These are phyloP conservation scores for Pseudomyrmex flavicornis DNA, from an alignment of 1,140 invertebrate genomes.

Conservation along the genomic window DNA sequence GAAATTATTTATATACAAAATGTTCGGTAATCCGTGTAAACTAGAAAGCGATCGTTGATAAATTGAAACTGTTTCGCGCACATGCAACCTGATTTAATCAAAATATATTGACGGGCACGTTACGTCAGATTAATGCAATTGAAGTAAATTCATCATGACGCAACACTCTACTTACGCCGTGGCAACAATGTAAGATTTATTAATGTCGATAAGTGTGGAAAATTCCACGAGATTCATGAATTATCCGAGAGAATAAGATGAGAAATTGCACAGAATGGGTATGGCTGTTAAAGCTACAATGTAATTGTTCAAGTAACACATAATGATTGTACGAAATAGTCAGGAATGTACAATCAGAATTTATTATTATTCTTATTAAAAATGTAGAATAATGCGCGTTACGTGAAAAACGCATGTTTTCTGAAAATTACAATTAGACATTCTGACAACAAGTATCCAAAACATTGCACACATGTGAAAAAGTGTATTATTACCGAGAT, in stretches of 20 bases:
- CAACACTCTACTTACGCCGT: slow-evolving; percentile 16
- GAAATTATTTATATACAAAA: too few relatives aligned
- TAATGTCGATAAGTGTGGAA: slow-evolving; percentile 44
- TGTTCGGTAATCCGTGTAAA: neutral
- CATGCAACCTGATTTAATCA: slow-evolving; percentile 53
- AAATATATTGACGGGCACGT: slow-evolving; percentile 36
- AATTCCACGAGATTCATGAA: slow-evolving; percentile 34
- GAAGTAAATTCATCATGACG: slow-evolving; percentile 58
- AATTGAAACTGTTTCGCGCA: slow-evolving; percentile 15
- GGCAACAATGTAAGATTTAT: slow-evolving; percentile 54
- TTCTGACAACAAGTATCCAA: neutral
- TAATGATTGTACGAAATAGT: neutral
- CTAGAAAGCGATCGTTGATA: slow-evolving; percentile 19
- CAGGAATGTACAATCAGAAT: neutral
- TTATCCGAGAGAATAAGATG: slow-evolving; percentile 21
- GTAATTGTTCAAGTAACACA: slow-evolving; percentile 9
- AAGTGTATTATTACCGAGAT: neutral
- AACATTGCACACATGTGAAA: neutral
- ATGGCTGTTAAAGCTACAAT: neutral
- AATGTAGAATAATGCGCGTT: neutral
- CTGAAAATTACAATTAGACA: neutral
- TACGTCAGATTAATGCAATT: slow-evolving; percentile 54
- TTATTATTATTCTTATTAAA: neutral
- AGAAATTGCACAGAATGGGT: neutral
- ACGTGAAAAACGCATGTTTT: too few relatives aligned